A percentile compares a stretch with the other conserved stretches of the same genome.
Conservation (phyloP, 2,797 vertebrate species). For the Coregonus ussuriensis region DNA sequence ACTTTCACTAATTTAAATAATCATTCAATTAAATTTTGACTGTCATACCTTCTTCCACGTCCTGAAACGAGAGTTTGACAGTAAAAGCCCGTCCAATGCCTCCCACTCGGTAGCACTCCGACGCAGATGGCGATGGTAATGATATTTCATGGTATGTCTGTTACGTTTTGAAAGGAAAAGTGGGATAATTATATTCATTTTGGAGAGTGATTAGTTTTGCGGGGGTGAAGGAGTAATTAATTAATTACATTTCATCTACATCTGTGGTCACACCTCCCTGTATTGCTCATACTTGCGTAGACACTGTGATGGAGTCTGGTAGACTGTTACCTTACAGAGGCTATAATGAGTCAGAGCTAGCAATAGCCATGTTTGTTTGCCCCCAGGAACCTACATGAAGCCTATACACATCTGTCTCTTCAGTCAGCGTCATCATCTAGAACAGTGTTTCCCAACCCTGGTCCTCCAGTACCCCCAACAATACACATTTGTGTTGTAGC, state of each 20-base stretch:
- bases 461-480: too few species aligned
- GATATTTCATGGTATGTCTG: slow-evolving; percentile 71
- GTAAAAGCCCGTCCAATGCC: slow-evolving; percentile 56
- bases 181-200: slow-evolving; percentile 70
- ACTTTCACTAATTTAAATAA: slow-evolving; percentile 65
- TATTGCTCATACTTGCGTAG: slow-evolving; percentile 57
- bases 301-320: slow-evolving; percentile 2
- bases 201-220: slow-evolving; percentile 71
- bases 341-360: background rate
- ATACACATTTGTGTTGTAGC: too few species aligned
- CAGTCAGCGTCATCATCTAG: background rate
- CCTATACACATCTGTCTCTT: background rate
- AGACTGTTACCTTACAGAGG: slow-evolving; percentile 2
- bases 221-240: slow-evolving; percentile 67
- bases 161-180: slow-evolving; percentile 65
- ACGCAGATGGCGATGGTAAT: slow-evolving; percentile 64
- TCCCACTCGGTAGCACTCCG: slow-evolving; percentile 54
- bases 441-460: too few species aligned
- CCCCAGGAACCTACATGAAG: background rate
- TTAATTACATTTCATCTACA: slow-evolving; percentile 64
- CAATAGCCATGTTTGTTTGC: background rate
- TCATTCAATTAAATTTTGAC: slow-evolving; percentile 66
- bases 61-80: slow-evolving; percentile 60
- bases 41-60: slow-evolving; percentile 57
- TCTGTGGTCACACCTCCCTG: slow-evolving; percentile 64